phyloP scores from a whole-genome alignment of 2,888 invertebrate genomes.

The Ophioninae sp. region DNA sequence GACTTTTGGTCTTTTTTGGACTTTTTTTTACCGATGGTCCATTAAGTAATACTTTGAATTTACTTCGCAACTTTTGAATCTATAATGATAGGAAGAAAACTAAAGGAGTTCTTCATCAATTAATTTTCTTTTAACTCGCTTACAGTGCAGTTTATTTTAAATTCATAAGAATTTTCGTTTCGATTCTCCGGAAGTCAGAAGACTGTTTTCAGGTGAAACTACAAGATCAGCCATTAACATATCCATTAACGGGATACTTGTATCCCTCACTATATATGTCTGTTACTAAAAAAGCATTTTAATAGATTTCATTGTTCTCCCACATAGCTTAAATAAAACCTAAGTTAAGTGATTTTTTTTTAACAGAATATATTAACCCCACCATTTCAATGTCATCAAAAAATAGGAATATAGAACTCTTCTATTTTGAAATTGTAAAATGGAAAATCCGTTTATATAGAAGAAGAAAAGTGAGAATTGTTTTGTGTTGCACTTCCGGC shows the following conservation, averaged over 20 bases:
- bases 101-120: not conserved
- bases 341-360: not conserved
- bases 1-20: too few relatives aligned
- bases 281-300: not conserved
- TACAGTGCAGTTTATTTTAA: not conserved
- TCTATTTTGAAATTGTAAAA: not conserved
- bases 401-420: not conserved
- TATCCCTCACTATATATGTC: not conserved
- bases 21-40: too few relatives aligned
- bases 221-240: not conserved
- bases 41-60: too few relatives aligned
- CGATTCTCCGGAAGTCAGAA: not conserved
- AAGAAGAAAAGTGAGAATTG: not conserved
- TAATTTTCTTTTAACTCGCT: not conserved
- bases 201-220: not conserved
- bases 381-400: too few relatives aligned
- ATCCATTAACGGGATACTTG: not conserved
- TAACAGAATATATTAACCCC: not conserved
- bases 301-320: not conserved
- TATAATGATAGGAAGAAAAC: not conserved
- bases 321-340: not conserved
- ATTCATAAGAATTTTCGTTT: not conserved
- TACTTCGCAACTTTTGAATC: too few relatives aligned
- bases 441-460: not conserved
- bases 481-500: conserved; percentile 16